Percentiles rank a stretch among this genome's conserved stretches.
Evolutionary conservation across 2,888 invertebrate genomes (phyloP).

Genomic region (Hartigia nigra): DNA sequence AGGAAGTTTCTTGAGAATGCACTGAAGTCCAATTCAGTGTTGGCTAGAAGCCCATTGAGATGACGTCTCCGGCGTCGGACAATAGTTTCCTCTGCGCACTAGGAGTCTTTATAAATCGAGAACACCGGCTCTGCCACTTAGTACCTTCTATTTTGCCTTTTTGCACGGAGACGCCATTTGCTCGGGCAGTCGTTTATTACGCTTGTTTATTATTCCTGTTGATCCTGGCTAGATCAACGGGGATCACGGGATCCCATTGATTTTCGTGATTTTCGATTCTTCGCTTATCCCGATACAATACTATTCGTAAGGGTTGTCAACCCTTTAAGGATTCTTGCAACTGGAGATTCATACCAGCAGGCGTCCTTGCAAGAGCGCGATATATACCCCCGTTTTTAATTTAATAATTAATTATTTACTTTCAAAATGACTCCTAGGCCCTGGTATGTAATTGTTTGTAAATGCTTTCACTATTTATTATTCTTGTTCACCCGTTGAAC

Average conservation of each 20-base stretch:
- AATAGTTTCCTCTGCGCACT: conserved; percentile 38
- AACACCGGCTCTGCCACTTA: conserved; percentile 26
- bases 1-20: neutral
- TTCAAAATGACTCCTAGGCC: neutral
- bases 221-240: neutral
- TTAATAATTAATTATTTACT: neutral
- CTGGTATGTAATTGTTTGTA: neutral
- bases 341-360: too few species aligned
- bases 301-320: too few species aligned
- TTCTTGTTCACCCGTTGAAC: neutral
- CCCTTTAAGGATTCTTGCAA: too few species aligned
- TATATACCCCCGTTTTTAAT: too few species aligned
- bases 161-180: conserved; percentile 13
- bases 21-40: neutral
- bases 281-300: neutral
- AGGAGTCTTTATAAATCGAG: conserved; percentile 45
- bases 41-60: conserved; percentile 47
- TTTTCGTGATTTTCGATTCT: neutral
- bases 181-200: neutral
- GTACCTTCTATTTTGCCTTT: conserved; percentile 34
- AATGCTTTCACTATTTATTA: neutral
- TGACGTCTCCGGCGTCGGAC: conserved; percentile 44
- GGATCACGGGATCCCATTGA: neutral
- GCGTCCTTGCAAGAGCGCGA: too few species aligned
- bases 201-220: neutral